phyloP scores from a whole-genome alignment of 2,888 invertebrate species.

The Synergus umbraculus region DNA sequence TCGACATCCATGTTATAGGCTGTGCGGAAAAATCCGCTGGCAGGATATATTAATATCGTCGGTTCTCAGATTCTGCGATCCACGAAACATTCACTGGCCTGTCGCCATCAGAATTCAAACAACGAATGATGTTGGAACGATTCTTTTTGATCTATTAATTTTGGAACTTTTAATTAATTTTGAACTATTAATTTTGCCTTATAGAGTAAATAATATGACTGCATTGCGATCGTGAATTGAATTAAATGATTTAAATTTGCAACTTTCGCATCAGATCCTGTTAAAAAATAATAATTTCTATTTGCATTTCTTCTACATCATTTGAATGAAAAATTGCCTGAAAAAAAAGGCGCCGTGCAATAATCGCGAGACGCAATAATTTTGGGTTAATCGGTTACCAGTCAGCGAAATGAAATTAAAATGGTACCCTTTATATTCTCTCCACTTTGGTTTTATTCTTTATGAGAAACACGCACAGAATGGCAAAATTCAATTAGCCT shows the following conservation, averaged over 20 bases:
- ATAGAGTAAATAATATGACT: constrained; percentile 11
- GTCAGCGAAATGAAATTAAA: constrained; percentile 41
- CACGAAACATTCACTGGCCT: constrained; percentile 42
- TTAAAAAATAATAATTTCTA: no score
- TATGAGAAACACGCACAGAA: constrained; percentile 12
- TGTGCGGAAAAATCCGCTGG: constrained; percentile 33
- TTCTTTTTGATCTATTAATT: no score
- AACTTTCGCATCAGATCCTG: no score
- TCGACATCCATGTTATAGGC: constrained; percentile 7
- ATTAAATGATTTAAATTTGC: background rate
- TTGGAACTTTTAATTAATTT: no score
- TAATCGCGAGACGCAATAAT: constrained; percentile 54
- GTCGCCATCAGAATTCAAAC: constrained; percentile 43
- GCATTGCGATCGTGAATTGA: background rate
- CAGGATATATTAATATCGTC: constrained; percentile 44
- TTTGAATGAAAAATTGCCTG: no score
- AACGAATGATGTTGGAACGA: constrained; percentile 44
- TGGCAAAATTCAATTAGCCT: constrained; percentile 17
- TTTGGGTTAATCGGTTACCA: constrained; percentile 48
- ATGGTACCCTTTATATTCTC: constrained; percentile 3
- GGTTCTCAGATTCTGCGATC: constrained; percentile 36
- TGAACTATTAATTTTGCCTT: constrained; percentile 11
- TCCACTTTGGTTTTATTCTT: background rate
- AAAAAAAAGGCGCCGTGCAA: constrained; percentile 55
- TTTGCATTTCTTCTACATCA: no score